These are phyloP conservation scores for Noctua comes DNA, from an alignment of 2,888 invertebrate genomes.

Conservation along the genomic window DNA sequence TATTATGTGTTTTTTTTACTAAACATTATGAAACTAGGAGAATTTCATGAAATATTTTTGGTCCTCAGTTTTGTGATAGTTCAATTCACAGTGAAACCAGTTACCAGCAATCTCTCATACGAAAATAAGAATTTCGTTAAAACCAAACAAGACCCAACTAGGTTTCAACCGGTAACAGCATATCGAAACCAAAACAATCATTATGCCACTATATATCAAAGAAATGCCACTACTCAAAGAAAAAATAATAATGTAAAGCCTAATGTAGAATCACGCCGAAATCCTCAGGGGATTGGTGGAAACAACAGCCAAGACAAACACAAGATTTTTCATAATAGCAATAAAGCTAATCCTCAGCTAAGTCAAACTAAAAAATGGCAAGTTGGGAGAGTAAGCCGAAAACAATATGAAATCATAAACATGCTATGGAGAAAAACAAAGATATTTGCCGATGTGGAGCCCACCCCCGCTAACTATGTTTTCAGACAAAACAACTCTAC, in stretches of 20 bases:
- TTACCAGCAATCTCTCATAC: constrained; percentile 40
- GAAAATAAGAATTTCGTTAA: constrained; percentile 54
- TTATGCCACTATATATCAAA: constrained; percentile 14
- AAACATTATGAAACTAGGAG: constrained; percentile 45
- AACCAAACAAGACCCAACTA: constrained; percentile 49
- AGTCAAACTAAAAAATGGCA: constrained; percentile 71
- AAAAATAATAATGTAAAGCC: constrained; percentile 18
- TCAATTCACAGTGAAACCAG: constrained; percentile 35
- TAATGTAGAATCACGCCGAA: constrained; percentile 1
- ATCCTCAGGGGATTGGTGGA: neutral
- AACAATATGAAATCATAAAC: constrained; percentile 82
- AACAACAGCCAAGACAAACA: constrained; percentile 43
- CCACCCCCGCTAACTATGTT: constrained; percentile 53
- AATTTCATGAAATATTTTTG: constrained; percentile 26
- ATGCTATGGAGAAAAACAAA: constrained; percentile 82
- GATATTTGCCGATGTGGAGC: constrained; percentile 70
- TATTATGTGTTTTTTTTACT: constrained; percentile 14
- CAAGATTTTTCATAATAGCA: constrained; percentile 23
- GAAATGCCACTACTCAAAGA: constrained; percentile 28
- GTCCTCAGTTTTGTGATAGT: constrained; percentile 23
- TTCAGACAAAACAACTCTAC: constrained; percentile 36
- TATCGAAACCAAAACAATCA: constrained; percentile 32
- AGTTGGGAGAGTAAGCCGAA: constrained; percentile 75
- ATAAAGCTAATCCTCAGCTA: constrained; percentile 14
- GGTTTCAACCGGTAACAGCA: constrained; percentile 30